phyloP scores from a whole-genome alignment of 2,888 invertebrate species.

The Embidobia sp. region DNA sequence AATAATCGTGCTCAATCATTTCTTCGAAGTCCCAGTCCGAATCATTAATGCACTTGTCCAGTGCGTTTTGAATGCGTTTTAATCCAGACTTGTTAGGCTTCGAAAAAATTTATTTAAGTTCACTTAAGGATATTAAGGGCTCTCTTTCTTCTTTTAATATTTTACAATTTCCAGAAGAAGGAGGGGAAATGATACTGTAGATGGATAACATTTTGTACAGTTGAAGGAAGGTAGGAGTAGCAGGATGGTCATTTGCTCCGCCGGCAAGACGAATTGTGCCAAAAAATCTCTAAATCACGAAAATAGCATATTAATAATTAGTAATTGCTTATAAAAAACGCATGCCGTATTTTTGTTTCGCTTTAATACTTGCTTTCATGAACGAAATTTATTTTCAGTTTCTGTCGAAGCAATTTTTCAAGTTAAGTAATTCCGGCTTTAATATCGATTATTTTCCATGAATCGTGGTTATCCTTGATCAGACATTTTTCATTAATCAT shows the following conservation, averaged over 20 bases:
- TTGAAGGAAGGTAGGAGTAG: conserved; percentile 27
- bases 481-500: no score
- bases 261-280: conserved; percentile 31
- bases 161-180: conserved; percentile 34
- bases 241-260: conserved; percentile 38
- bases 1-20: conserved; percentile 50
- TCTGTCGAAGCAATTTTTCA: no score
- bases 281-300: conserved; percentile 44
- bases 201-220: conserved; percentile 39
- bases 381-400: no score
- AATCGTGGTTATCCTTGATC: no score
- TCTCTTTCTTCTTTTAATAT: conserved; percentile 16
- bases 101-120: conserved; percentile 28
- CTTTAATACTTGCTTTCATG: no score
- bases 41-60: conserved; percentile 29
- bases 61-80: conserved; percentile 30
- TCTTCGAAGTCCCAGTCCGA: conserved; percentile 53
- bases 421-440: no score
- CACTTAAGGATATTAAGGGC: conserved; percentile 24
- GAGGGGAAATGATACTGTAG: conserved; percentile 29
- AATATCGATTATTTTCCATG: no score
- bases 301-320: no score
- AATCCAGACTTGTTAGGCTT: neutral
- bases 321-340: no score
- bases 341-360: no score